These are phyloP conservation scores for Passer domesticus DNA, from an alignment of 2,113 vertebrate species.

Conservation along the genomic window DNA sequence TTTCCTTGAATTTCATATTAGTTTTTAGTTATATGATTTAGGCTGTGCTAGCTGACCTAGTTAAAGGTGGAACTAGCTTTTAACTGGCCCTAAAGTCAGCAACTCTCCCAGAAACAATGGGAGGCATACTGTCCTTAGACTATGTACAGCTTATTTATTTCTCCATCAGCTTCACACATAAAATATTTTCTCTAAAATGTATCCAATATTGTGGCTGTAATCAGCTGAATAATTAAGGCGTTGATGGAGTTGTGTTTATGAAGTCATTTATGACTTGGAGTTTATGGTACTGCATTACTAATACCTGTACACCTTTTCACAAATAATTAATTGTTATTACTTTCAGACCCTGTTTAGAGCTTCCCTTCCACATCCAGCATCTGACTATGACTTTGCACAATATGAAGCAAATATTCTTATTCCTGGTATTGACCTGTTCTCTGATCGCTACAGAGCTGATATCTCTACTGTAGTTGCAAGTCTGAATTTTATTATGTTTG, in stretches of 20 bases:
- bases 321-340: not conserved
- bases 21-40: not conserved
- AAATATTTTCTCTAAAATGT: not conserved
- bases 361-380: conserved; percentile 82
- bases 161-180: not conserved
- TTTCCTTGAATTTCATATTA: not conserved
- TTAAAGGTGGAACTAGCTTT: not conserved
- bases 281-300: not conserved
- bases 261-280: not conserved
- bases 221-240: not conserved
- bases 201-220: not conserved
- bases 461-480: conserved; percentile 78
- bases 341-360: conserved; percentile 84
- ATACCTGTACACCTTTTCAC: not conserved
- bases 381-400: conserved; percentile 81
- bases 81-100: not conserved
- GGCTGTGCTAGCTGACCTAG: not conserved
- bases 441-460: conserved; percentile 79
- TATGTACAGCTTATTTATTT: not conserved
- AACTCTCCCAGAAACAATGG: not conserved
- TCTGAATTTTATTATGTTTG: conserved; percentile 84
- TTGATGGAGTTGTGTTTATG: not conserved
- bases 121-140: not conserved
- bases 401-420: conserved; percentile 80
- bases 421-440: conserved; percentile 89